These are phyloP conservation scores for Xyrauchen texanus DNA, from an alignment of 2,113 vertebrate genomes.

Conservation along the genomic window DNA sequence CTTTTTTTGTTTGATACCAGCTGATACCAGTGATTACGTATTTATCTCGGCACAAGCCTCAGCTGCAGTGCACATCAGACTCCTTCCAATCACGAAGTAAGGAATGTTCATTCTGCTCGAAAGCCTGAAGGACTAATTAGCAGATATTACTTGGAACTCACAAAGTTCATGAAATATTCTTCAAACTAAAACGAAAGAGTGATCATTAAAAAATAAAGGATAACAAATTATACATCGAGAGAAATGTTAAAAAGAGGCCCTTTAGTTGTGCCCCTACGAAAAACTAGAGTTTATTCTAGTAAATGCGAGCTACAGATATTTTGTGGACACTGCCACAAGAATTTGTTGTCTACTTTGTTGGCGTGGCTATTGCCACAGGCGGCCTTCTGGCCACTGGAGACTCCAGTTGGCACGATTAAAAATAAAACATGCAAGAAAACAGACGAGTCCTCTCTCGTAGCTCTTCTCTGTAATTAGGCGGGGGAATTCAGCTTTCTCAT, in stretches of 20 bases:
- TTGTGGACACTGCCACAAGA: conserved; percentile 52
- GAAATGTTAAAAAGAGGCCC: conserved; percentile 54
- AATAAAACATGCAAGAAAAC: conserved; percentile 42
- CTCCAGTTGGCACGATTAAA: conserved; percentile 33
- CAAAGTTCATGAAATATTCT: conserved; percentile 75
- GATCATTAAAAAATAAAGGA: conserved; percentile 66
- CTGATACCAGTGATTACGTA: conserved; percentile 48
- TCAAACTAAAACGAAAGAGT: conserved; percentile 60
- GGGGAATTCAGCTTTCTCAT: conserved; percentile 41
- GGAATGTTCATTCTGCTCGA: conserved; percentile 22
- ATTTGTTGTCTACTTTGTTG: conserved; percentile 34
- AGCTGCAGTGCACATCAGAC: conserved; percentile 48
- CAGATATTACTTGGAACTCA: conserved; percentile 72
- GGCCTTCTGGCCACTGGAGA: conserved; percentile 50
- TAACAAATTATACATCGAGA: conserved; percentile 67
- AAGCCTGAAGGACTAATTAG: conserved; percentile 78
- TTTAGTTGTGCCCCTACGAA: conserved; percentile 62
- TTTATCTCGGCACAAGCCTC: conserved; percentile 43
- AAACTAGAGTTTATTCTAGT: conserved; percentile 69
- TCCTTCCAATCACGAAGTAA: conserved; percentile 23
- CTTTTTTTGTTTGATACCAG: conserved; percentile 52
- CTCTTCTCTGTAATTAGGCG: conserved; percentile 51
- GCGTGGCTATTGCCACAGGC: conserved; percentile 65
- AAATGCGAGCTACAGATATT: conserved; percentile 54
- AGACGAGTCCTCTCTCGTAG: conserved; percentile 39